Base-by-base conservation (phyloP, 2,797 vertebrate species). In the Otus scops region DNA sequence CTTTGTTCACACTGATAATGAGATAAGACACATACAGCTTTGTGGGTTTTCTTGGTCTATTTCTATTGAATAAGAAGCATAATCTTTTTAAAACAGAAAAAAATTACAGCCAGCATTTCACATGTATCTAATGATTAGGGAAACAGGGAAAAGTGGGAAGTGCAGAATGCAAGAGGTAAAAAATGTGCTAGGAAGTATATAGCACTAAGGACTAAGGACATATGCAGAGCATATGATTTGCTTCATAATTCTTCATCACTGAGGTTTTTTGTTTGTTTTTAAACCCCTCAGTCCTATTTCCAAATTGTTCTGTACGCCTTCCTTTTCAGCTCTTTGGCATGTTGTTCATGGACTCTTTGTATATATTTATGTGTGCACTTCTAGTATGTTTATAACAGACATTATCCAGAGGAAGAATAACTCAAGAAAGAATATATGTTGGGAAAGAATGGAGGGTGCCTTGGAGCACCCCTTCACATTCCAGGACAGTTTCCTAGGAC, bases 31-130 rank as follows among this genome's bases (percentile, higher is more conserved):
- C 9, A 8, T 50, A 17, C 10, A 67, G 3, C 15, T 68, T 63
- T 36, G 50, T n/a, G 27, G 32, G 0, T 0, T 7, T 45, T 64
- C 53, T 79, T 45, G 11, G 10, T 64, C 36, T 64, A 1, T 36
- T 81, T 76, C 59, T 71, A 15, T 41, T 80, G 41, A 90, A 78
- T 48, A 65, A 65, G 83, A 80, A 63, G 6, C 13, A 18, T 41
- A 16, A 57, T n/a, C 8, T 53, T 88, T 89, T 79, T 61, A 39
- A 73, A 93, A 43, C 9, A 54, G 6, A 23, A 75, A 85, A 73
- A 28, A 32, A 17, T 3, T 53, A 5, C 15, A 57, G 34, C 5
- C 21, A 71, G 20, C 6, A 14, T 69, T 91, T 91, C n/a, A 32
- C 24, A 10, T 56, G 10, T 45, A 45, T 48, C 43, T 79, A 57